phyloP scores from a whole-genome alignment of 2,888 invertebrate genomes.

The Thecophora atra region DNA sequence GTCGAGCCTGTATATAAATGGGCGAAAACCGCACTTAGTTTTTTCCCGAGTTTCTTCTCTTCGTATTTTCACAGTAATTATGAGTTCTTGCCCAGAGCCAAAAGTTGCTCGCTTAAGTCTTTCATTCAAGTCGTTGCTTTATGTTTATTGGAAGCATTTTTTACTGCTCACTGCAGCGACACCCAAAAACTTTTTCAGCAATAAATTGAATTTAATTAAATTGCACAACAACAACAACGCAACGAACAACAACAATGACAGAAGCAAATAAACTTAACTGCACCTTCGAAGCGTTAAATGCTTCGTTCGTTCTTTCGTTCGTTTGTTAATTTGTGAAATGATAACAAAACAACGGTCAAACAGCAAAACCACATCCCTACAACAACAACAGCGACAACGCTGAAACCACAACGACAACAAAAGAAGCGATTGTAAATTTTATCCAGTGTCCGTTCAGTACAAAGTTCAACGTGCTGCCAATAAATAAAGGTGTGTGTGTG shows the following conservation, averaged over 20 bases:
- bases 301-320: background rate
- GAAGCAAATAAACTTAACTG: slow-evolving; percentile 13
- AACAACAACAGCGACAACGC: slow-evolving; percentile 8
- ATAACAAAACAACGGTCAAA: background rate
- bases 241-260: background rate
- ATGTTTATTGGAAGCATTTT: slow-evolving; percentile 28
- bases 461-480: slow-evolving; percentile 24
- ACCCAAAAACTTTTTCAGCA: slow-evolving; percentile 30
- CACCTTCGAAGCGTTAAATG: slow-evolving; percentile 4
- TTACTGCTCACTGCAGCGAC: slow-evolving; percentile 21
- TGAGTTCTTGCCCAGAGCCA: background rate
- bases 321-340: slow-evolving; percentile 25
- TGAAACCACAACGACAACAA: slow-evolving; percentile 10
- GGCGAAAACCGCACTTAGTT: background rate
- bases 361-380: slow-evolving; percentile 5
- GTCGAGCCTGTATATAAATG: background rate
- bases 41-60: background rate
- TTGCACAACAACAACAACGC: slow-evolving; percentile 9
- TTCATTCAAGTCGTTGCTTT: background rate
- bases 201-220: slow-evolving; percentile 38
- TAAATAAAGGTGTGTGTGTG: slow-evolving; percentile 22
- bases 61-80: background rate
- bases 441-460: background rate
- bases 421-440: background rate
- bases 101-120: slow-evolving; percentile 19